Conservation (phyloP, 2,113 vertebrate species). For the Monopterus albus region DNA sequence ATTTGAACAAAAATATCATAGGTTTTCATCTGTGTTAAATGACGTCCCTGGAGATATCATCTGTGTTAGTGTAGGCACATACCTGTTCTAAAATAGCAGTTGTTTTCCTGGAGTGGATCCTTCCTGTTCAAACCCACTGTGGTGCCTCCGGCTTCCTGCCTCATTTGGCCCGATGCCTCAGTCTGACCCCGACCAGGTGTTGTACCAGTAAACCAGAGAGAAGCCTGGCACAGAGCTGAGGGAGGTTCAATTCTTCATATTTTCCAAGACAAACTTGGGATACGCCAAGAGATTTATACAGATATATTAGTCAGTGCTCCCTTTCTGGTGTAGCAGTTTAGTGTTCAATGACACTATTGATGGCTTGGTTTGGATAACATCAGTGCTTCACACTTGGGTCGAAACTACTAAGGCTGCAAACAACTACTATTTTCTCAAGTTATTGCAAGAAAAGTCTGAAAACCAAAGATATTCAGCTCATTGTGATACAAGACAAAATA, state of each 20-base stretch:
- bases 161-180: slow-evolving; percentile 2
- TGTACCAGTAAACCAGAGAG: slow-evolving; percentile 27
- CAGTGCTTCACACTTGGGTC: background rate
- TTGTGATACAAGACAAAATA: too few species aligned
- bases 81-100: slow-evolving; percentile 61
- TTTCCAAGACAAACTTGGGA: background rate
- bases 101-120: slow-evolving; percentile 69
- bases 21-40: slow-evolving; percentile 18
- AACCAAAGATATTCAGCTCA: too few species aligned
- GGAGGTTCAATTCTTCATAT: background rate
- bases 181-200: slow-evolving; percentile 11
- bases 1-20: slow-evolving; percentile 35
- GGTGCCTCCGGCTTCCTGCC: slow-evolving; percentile 63
- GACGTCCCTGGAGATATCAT: slow-evolving; percentile 2
- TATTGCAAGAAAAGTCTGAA: too few species aligned
- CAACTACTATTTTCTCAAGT: too few species aligned
- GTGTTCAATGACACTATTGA: background rate
- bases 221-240: background rate
- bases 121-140: slow-evolving; percentile 61
- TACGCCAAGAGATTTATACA: background rate
- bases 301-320: too few species aligned
- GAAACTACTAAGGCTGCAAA: background rate
- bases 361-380: background rate
- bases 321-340: background rate
- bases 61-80: slow-evolving; percentile 35